These are phyloP conservation scores for Drosophila siamana DNA, from an alignment of 2,888 invertebrate species.

Conservation along the genomic window DNA sequence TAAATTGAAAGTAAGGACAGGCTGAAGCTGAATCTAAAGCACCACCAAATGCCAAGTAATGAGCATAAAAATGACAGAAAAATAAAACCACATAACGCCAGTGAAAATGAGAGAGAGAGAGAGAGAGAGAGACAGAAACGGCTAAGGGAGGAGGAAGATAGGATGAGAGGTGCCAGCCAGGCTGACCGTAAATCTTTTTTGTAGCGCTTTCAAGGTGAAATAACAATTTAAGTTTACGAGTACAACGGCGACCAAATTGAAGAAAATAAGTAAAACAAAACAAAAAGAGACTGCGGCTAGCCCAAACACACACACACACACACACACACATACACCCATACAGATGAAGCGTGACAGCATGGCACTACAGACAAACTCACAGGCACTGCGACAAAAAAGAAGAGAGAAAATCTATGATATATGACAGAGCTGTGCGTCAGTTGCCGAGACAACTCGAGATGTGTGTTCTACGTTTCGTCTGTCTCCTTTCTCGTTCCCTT, in stretches of 20 bases:
- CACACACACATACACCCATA: conserved; percentile 2
- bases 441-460: conserved; percentile 57
- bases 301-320: neutral
- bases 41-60: conserved; percentile 70
- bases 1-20: conserved; percentile 36
- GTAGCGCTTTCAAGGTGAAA: conserved; percentile 79
- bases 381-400: conserved; percentile 7
- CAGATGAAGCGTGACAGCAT: conserved; percentile 2
- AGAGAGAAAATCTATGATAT: conserved; percentile 62
- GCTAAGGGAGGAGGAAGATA: too few relatives aligned
- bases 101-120: neutral
- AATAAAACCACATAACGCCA: conserved; percentile 28
- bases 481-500: conserved; percentile 25
- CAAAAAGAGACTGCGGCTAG: conserved; percentile 16
- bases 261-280: conserved; percentile 32
- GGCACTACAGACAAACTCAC: conserved; percentile 14
- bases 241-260: conserved; percentile 35
- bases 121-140: neutral
- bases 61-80: conserved; percentile 69
- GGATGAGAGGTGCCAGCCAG: conserved; percentile 50
- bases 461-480: neutral
- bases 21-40: conserved; percentile 31
- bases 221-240: conserved; percentile 80
- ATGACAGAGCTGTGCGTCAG: conserved; percentile 66
- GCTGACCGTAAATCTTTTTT: conserved; percentile 74